Base-by-base conservation (phyloP, 2,888 invertebrate genomes). In the Iphiclides podalirius region DNA sequence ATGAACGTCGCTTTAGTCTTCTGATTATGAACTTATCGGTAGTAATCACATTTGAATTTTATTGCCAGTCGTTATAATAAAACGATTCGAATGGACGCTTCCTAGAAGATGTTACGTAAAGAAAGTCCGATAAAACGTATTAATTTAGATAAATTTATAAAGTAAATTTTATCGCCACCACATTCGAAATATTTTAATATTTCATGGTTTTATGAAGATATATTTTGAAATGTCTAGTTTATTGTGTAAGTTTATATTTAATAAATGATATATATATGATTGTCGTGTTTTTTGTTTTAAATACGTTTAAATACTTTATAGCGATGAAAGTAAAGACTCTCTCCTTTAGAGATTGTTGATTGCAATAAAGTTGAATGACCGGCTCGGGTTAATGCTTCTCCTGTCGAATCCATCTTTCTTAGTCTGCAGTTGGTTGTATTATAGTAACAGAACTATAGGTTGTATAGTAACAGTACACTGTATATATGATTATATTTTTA, bases 261-360 rank as follows among this genome's bases (percentile, higher is more conserved):
- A 20, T 20, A 20, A 20, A 20, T 20, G 6, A 6, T 20, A 4
- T 20, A 20, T 20, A 20, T 4, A 20, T 6, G 20, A 4, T 20
- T 20, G 20, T 4, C 6, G 3, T 20, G 20, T 6, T 20, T n/a
- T 20, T 20, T 20, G 20, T 20, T 20, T 6, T 20, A 20, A 4
- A 20, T 4, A 20, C 20, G 3, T 4, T 20, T 20, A 20, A 20
- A 20, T 6, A 20, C 3, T 20, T 20, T 20, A 4, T 3, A 4
- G 20, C 20, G 36, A 47, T 37, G 37, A 48, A 47, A 47, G 47
- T 41, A 26, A 39, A 41, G 15, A 36, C 41, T 47, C 41, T 41
- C 36, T 41, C 45, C 13, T 20, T 26, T 12, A 15, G 44, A 14
- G 26, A 44, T 26, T 16, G 28, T 37, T 11, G 15, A 37, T 35